Evolutionary conservation across 2,888 invertebrate species (phyloP), one percentile per base, ranked within the genome.

Genomic region (Melikaiella ostensackeni): DNA sequence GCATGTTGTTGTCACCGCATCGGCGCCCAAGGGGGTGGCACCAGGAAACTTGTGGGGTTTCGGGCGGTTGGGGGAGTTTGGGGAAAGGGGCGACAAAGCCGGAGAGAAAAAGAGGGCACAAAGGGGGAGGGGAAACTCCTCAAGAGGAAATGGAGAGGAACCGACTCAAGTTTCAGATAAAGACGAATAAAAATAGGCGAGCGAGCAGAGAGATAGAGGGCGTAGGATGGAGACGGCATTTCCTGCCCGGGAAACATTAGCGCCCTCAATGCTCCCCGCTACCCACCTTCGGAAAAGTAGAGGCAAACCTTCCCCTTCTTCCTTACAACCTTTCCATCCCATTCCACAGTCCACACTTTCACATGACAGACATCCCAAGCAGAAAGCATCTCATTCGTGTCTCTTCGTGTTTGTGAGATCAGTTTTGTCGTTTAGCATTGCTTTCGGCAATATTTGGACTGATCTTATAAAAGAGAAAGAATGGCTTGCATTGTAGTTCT

Each of bases 71-170:
- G 75, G 24, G 27, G 2, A 11, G 33, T 24, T 42, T 42, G 46
- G 62, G 16, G 59, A 74, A 66, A 74, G 38, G 63, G 73, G 74
- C 33, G 62, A 33, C 42, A 77, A 76, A 75, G 77, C 80, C 77
- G 74, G 78, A 66, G 75, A 62, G 75, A 73, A 81, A 75, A 66
- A 79, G 42, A 80, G 82, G 80, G 83, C 84, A 84, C 84, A 86
- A 75, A 63, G 79, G 27, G 81, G 81, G 82, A 80, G 84, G 85
- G 84, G 84, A 86, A 24, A 85, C 89, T 90, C 87, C 88, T 90
- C 87, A 84, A 90, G 89, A 91, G 91, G 91, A 91, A 91, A 91
- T 91, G 91, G 91, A 91, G 91, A 91, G 91, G 91, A 91, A 91
- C 91, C 89, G 87, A 91, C 89, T 90, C 90, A 86, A 90, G 90